Conservation (phyloP, 2,797 vertebrate species). For the Pangasius larnaudii region DNA sequence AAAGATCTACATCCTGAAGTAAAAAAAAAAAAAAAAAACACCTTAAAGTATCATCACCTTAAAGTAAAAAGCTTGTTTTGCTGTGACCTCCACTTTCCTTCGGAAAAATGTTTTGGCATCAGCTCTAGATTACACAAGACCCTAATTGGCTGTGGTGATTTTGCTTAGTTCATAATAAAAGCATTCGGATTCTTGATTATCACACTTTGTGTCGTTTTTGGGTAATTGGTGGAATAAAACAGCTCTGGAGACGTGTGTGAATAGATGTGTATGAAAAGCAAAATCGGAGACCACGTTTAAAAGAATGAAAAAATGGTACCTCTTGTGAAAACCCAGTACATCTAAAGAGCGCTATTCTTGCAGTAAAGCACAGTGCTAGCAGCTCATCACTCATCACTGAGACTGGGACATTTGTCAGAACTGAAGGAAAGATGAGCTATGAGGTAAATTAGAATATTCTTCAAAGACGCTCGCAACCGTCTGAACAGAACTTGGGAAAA, state of each 20-base stretch:
- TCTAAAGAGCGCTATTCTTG: background rate
- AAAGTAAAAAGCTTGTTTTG: background rate
- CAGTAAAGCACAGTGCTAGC: background rate
- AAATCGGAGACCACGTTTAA: background rate
- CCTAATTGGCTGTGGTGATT: background rate
- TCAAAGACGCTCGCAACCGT: background rate
- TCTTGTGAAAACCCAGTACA: background rate
- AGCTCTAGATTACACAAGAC: background rate
- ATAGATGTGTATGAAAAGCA: background rate
- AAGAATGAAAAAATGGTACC: background rate
- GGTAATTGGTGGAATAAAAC: background rate
- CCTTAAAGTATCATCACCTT: background rate
- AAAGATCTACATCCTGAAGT: background rate
- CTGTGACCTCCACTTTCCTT: background rate
- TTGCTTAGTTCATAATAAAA: background rate
- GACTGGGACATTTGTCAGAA: background rate
- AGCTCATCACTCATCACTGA: background rate
- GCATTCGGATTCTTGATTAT: background rate
- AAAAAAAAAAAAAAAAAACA: background rate
- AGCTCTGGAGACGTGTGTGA: background rate
- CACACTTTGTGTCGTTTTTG: background rate
- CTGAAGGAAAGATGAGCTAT: background rate
- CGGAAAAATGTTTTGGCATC: background rate
- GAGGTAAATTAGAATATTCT: constrained; percentile 5
- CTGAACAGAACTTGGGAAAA: background rate